A percentile compares a stretch with the other conserved stretches of the same genome.
Evolutionary conservation across 2,113 vertebrate genomes (phyloP).

Genomic region (Ptychochromis oligacanthus): DNA sequence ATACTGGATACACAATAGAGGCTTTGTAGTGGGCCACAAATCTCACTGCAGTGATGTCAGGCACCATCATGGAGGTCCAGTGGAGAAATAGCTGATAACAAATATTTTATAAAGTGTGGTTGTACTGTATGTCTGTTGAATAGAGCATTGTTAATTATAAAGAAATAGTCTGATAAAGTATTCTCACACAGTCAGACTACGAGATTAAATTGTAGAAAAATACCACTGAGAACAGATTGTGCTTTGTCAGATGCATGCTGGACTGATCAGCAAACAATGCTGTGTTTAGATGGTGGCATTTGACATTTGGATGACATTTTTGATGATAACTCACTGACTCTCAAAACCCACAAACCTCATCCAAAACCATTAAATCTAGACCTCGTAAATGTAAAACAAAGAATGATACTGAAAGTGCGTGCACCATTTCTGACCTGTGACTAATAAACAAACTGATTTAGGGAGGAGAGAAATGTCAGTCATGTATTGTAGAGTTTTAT

Average conservation of each 20-base stretch:
- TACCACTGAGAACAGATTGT: conserved; percentile 2
- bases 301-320: conserved; percentile 42
- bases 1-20: conserved; percentile 12
- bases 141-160: not conserved
- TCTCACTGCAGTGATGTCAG: not conserved
- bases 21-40: conserved; percentile 8
- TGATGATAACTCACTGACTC: not conserved
- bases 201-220: not conserved
- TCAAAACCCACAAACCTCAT: conserved; percentile 19
- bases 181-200: not conserved
- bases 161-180: not conserved
- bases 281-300: conserved; percentile 13
- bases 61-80: not conserved
- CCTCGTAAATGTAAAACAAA: not conserved
- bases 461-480: not conserved
- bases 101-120: conserved; percentile 23
- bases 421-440: not conserved
- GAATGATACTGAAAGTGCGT: not conserved
- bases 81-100: not conserved
- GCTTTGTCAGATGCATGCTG: conserved; percentile 10
- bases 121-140: conserved; percentile 13
- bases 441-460: not conserved
- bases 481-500: not conserved
- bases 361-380: not conserved
- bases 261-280: conserved; percentile 14